Evolutionary conservation across 2,797 vertebrate genomes (phyloP).

Genomic region (Megalops cyprinoides): DNA sequence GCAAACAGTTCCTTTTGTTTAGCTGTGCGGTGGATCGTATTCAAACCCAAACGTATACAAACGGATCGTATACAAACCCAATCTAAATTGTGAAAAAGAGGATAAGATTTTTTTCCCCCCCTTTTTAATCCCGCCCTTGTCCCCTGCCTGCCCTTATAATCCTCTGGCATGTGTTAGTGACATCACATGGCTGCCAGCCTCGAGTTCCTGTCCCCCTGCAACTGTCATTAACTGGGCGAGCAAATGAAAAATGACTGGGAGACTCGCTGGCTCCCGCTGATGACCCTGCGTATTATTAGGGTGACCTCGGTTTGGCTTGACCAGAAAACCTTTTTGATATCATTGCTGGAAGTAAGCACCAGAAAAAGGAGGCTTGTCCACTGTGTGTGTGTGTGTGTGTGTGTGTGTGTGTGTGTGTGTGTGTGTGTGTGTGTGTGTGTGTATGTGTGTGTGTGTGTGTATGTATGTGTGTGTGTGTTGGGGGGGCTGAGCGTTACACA

Average conservation of each 20-base stretch:
- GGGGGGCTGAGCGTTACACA: slow-evolving; percentile 43
- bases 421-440: too few species aligned
- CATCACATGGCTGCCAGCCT: slow-evolving; percentile 64
- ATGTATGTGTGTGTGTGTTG: too few species aligned
- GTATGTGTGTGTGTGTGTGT: too few species aligned
- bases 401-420: too few species aligned
- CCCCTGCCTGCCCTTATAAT: slow-evolving; percentile 73
- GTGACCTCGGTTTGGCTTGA: slow-evolving; percentile 71
- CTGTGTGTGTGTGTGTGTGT: too few species aligned
- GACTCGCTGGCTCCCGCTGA: slow-evolving; percentile 66
- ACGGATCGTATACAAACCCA: background rate
- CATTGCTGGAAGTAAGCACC: slow-evolving; percentile 45
- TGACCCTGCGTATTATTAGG: slow-evolving; percentile 72
- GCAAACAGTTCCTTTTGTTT: background rate
- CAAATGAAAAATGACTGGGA: slow-evolving; percentile 74
- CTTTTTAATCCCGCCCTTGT: slow-evolving; percentile 63
- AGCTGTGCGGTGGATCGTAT: background rate
- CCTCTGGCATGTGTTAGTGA: slow-evolving; percentile 69
- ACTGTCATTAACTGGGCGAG: slow-evolving; percentile 71
- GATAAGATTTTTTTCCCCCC: slow-evolving; percentile 32
- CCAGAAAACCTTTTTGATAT: slow-evolving; percentile 62
- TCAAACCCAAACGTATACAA: background rate
- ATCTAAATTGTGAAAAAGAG: slow-evolving; percentile 17
- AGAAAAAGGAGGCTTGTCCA: slow-evolving; percentile 10
- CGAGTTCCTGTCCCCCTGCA: slow-evolving; percentile 64